Evolutionary conservation across 2,888 invertebrate genomes (phyloP).

Genomic region (Uloborus plumipes): DNA sequence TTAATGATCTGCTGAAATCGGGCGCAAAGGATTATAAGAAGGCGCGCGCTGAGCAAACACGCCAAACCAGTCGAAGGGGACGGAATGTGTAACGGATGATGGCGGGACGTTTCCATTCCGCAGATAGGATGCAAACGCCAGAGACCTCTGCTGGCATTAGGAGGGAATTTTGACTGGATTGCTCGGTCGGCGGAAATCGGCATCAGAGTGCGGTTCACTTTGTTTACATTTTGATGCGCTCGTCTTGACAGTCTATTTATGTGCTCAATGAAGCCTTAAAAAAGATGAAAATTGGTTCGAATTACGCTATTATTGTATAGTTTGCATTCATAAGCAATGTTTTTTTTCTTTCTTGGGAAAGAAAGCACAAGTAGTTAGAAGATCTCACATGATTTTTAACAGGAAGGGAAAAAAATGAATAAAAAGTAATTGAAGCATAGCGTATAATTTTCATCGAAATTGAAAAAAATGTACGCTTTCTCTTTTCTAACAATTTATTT

Average conservation of each 20-base stretch:
- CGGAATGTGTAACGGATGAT: constrained; percentile 42
- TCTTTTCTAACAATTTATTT: too few relatives aligned
- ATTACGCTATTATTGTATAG: too few relatives aligned
- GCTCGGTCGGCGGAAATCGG: not conserved
- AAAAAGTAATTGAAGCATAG: too few relatives aligned
- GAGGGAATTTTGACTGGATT: constrained; percentile 18
- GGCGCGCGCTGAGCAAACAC: constrained; percentile 40
- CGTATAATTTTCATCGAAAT: too few relatives aligned
- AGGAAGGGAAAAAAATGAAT: too few relatives aligned
- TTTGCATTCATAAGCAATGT: too few relatives aligned
- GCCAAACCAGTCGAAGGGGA: constrained; percentile 53
- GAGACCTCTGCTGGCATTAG: constrained; percentile 43
- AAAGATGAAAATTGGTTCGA: too few relatives aligned
- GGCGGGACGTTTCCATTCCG: constrained; percentile 28
- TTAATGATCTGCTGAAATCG: constrained; percentile 55
- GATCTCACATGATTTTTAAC: too few relatives aligned
- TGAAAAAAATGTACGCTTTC: too few relatives aligned
- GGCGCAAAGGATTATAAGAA: constrained; percentile 60
- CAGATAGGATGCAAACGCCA: constrained; percentile 32
- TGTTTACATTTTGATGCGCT: constrained; percentile 6
- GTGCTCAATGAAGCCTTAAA: too few relatives aligned
- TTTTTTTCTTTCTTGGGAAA: too few relatives aligned
- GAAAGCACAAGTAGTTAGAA: too few relatives aligned
- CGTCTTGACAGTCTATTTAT: not conserved
- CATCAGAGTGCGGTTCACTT: constrained; percentile 18